Base-by-base conservation (phyloP, 1,140 invertebrate species). In the Muscidifurax raptorellus region DNA sequence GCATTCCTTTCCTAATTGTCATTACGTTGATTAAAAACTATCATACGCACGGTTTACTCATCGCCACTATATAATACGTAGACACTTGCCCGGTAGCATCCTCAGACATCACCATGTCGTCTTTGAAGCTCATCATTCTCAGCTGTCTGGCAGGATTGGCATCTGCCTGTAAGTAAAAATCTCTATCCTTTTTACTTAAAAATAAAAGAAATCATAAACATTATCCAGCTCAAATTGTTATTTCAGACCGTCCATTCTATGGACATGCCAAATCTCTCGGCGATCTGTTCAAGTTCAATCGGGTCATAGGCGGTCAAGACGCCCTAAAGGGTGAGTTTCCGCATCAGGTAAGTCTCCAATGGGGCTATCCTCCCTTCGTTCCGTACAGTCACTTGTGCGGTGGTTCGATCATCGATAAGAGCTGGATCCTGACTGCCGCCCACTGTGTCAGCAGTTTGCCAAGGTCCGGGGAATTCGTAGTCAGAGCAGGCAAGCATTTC, bases 301-400 rank as follows among this genome's bases (percentile, higher is more conserved):
- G 91, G 30, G 90, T 94, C 30, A 91, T 93, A 13, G 93, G 92
- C 22, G 93, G 93, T 6, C 72, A 85, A 2, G 86, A 89, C 76
- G 92, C 92, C 1, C 7, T 32, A 0, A 59, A 80, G 5, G 89
- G 86, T 3, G 87, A 92, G 82, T 93, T 92, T 52, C 92, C 93
- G 2, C 90, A 92, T 78, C 92, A 93, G 86, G 86, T 93, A 4
- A 91, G 91, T 9, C 72, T 93, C 13, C 85, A 91, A n/a, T 87
- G 83, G 9, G 30, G 40, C 0, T 86, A 30, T 22, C 25, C 27
- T 10, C 66, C 66, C 28, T 18, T 69, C 2, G 10, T 28, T 30
- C 28, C 3, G 0, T 27, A n/a, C 13, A 13, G 9, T 28, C 84
- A 85, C 40, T 71, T 82, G 22, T 85, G 84, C 30, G 79, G 72